Evolutionary conservation across 30 jellyfish, hydroid and myxozoan genomes (phyloP).

Genomic region (Pelagia noctiluca): DNA sequence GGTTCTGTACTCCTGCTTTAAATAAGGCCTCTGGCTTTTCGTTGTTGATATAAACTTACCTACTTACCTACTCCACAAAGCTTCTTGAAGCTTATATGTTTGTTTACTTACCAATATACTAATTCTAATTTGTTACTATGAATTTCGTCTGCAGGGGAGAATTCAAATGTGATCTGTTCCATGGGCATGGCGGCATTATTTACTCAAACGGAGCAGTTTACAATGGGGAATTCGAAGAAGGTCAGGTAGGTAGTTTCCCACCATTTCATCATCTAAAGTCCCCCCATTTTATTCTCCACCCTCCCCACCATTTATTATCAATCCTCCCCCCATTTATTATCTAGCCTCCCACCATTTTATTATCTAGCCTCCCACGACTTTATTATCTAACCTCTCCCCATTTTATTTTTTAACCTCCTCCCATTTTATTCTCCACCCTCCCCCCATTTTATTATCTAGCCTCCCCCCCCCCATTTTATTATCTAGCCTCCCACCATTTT

Average conservation of each 20-base stretch:
- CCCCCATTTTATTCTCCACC: neutral
- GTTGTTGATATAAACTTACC: neutral
- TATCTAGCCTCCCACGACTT: neutral
- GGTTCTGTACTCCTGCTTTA: too few relatives aligned
- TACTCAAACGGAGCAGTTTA: constrained; percentile 77
- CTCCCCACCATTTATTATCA: neutral
- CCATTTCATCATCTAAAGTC: neutral
- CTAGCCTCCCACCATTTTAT: neutral
- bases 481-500: neutral
- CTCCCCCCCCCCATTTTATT: neutral
- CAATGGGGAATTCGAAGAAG: constrained; percentile 84
- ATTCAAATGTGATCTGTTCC: constrained; percentile 61
- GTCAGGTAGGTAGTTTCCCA: constrained; percentile 54
- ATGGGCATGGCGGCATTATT: constrained; percentile 77
- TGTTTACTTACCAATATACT: neutral
- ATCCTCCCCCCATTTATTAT: neutral
- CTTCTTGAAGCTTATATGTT: neutral
- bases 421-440: neutral
- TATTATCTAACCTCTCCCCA: neutral
- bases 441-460: neutral
- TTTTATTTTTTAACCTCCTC: neutral
- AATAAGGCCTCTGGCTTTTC: neutral
- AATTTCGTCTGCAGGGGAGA: constrained; percentile 65
- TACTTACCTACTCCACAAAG: neutral
- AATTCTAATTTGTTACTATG: neutral